phyloP scores from a whole-genome alignment of 1,140 invertebrate species.

The Panagrolaimus sp. region DNA sequence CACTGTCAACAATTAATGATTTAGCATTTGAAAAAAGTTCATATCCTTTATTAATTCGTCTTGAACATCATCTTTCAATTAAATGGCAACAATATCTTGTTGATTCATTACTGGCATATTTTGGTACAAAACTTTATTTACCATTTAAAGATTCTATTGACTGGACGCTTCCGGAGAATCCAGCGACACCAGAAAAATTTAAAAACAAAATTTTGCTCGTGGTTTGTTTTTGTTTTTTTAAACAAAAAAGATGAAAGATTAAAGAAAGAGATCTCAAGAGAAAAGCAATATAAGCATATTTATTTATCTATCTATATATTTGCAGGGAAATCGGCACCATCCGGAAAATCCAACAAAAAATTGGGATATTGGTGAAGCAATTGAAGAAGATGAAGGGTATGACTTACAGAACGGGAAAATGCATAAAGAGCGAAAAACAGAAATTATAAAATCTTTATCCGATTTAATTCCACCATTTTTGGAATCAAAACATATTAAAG shows the following conservation, averaged over 20 bases:
- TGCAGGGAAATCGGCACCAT: conserved; percentile 16
- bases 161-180: conserved; percentile 45
- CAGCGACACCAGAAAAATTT: conserved; percentile 50
- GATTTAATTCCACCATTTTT: conserved; percentile 51
- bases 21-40: conserved; percentile 64
- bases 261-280: too few species aligned
- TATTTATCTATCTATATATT: neutral
- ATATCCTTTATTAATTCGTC: conserved; percentile 50
- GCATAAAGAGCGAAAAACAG: conserved; percentile 25
- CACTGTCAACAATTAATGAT: conserved; percentile 63
- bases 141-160: conserved; percentile 46
- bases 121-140: conserved; percentile 43
- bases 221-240: conserved; percentile 24
- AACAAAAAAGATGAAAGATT: conserved; percentile 6
- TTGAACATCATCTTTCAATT: conserved; percentile 48
- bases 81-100: conserved; percentile 44
- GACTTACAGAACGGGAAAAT: conserved; percentile 26
- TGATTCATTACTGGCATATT: conserved; percentile 31
- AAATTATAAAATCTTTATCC: conserved; percentile 39
- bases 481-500: conserved; percentile 37
- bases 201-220: conserved; percentile 54
- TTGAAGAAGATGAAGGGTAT: conserved; percentile 44
- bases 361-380: conserved; percentile 26
- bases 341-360: neutral
- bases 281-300: too few species aligned